Evolutionary conservation across 2,797 vertebrate genomes (phyloP).

Genomic region (Phoxinus dragarum): DNA sequence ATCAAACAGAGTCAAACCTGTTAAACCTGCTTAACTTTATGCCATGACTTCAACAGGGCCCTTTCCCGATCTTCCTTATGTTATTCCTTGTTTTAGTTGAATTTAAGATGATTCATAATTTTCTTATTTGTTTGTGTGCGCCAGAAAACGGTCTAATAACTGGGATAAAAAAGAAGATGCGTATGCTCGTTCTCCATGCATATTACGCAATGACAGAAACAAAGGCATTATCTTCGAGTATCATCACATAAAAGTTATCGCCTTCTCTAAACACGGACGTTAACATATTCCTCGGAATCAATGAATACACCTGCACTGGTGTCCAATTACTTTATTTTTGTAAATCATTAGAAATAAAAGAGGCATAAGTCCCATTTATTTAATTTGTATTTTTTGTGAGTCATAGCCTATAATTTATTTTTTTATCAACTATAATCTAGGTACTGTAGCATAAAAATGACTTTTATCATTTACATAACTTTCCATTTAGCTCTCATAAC

Average conservation of each 20-base stretch:
- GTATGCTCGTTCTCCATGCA: neutral
- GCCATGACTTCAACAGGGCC: neutral
- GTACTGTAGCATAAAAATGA: neutral
- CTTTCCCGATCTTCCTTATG: neutral
- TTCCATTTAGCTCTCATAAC: neutral
- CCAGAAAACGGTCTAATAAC: neutral
- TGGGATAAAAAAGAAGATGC: neutral
- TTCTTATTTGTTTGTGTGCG: neutral
- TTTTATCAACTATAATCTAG: neutral
- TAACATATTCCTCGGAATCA: neutral
- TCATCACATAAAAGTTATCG: neutral
- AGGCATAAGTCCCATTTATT: too few species aligned
- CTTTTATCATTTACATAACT: neutral
- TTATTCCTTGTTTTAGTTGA: neutral
- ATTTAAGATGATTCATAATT: neutral
- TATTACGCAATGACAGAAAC: neutral
- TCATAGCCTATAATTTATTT: too few species aligned
- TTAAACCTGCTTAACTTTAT: neutral
- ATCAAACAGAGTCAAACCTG: constrained; percentile 9
- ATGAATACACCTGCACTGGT: too few species aligned
- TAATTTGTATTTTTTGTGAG: neutral
- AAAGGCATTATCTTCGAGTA: neutral
- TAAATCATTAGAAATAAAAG: too few species aligned
- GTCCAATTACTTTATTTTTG: neutral
- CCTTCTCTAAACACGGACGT: neutral